phyloP scores from a whole-genome alignment of 2,113 vertebrate genomes.

The Takifugu flavidus region DNA sequence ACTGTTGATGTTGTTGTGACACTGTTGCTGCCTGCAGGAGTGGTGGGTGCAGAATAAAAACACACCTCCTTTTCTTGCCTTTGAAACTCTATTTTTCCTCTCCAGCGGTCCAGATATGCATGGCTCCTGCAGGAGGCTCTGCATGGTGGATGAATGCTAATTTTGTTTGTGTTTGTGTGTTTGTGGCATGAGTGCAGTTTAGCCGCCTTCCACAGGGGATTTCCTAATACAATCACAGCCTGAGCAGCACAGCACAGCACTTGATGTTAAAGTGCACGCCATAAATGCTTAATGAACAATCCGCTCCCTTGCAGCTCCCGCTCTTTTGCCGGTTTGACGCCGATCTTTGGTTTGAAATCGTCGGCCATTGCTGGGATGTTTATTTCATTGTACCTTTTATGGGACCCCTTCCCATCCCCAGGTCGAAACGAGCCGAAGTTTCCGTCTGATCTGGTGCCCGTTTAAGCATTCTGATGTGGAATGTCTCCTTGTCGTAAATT shows the following conservation, averaged over 20 bases:
- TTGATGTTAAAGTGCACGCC: slow-evolving; percentile 16
- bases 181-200: slow-evolving; percentile 4
- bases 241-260: slow-evolving; percentile 23
- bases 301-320: not conserved
- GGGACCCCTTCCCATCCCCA: slow-evolving; percentile 7
- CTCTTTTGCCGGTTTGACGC: not conserved
- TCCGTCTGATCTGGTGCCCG: slow-evolving; percentile 2
- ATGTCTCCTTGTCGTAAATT: slow-evolving; percentile 61
- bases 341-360: too few species aligned
- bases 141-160: slow-evolving; percentile 1
- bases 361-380: not conserved
- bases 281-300: slow-evolving; percentile 10
- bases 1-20: slow-evolving; percentile 20
- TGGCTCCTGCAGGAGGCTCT: not conserved
- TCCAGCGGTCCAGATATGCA: slow-evolving; percentile 5
- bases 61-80: not conserved
- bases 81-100: too few species aligned
- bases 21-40: slow-evolving; percentile 11
- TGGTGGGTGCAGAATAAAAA: not conserved
- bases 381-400: slow-evolving; percentile 13
- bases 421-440: not conserved
- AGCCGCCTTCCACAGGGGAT: slow-evolving; percentile 8
- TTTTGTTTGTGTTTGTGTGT: not conserved
- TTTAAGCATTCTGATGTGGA: slow-evolving; percentile 58
- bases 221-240: slow-evolving; percentile 15